A percentile compares a stretch with the other conserved stretches of the same genome.
Evolutionary conservation across 2,797 vertebrate species (phyloP).

Genomic region (Leuciscus waleckii): DNA sequence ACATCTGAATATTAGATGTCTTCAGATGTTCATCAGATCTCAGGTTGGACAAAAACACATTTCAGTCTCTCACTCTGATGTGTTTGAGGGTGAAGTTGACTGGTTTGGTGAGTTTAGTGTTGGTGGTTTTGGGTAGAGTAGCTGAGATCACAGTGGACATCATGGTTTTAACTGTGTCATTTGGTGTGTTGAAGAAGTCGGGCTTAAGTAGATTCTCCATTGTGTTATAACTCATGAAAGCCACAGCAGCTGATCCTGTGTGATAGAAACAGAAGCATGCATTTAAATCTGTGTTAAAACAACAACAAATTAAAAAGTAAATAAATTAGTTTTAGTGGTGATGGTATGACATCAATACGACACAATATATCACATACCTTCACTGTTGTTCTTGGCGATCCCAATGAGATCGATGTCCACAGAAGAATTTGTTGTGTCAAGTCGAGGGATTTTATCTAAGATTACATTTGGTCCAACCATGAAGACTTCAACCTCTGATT

Average conservation of each 20-base stretch:
- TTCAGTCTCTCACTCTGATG: slow-evolving; percentile 11
- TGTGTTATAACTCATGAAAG: not conserved
- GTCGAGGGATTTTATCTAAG: slow-evolving; percentile 3
- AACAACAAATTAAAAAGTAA: not conserved
- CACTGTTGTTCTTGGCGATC: not conserved
- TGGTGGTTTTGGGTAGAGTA: slow-evolving; percentile 15
- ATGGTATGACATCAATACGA: not conserved
- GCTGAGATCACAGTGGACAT: not conserved
- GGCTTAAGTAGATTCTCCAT: slow-evolving; percentile 5
- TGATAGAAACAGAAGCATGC: no score
- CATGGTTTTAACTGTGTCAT: not conserved
- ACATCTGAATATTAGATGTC: no score
- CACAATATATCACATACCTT: not conserved
- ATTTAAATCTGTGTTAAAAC: not conserved
- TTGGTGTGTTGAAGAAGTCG: not conserved
- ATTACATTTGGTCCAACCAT: not conserved
- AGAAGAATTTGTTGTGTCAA: not conserved
- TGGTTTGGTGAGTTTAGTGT: slow-evolving; percentile 12
- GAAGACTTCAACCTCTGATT: slow-evolving; percentile 2
- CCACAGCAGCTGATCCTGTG: slow-evolving; percentile 14
- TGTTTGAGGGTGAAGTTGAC: slow-evolving; percentile 23
- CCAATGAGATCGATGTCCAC: slow-evolving; percentile 30
- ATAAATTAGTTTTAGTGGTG: not conserved
- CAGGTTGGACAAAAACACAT: not conserved
- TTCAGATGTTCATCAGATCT: not conserved